phyloP scores from a whole-genome alignment of 2,113 vertebrate species.

The Ifrita kowaldi region DNA sequence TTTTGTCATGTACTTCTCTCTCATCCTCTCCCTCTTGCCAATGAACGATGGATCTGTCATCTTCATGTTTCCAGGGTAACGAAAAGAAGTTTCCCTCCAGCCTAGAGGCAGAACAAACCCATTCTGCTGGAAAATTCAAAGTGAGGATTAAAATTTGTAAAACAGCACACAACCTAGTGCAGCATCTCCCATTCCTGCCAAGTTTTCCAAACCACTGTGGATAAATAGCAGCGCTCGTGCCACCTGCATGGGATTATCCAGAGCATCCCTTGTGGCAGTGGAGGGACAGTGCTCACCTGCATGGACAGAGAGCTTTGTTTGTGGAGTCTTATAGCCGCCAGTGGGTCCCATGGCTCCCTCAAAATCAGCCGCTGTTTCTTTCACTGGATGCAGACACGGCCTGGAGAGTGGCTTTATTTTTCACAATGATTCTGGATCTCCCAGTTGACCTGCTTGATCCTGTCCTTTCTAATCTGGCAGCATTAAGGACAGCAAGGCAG shows the following conservation, averaged over 20 bases:
- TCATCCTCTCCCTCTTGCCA: neutral
- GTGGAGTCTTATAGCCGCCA: neutral
- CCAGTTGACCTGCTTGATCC: neutral
- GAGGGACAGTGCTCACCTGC: neutral
- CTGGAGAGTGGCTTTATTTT: neutral
- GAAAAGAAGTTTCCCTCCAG: constrained; percentile 31
- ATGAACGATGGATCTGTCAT: neutral
- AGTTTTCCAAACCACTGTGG: neutral
- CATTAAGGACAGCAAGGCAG: neutral
- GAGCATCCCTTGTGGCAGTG: neutral
- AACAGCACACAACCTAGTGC: constrained; percentile 4
- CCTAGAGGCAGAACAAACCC: constrained; percentile 40
- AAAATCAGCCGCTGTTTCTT: neutral
- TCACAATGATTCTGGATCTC: neutral
- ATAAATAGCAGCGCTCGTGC: neutral
- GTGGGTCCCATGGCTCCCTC: neutral
- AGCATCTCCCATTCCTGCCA: neutral
- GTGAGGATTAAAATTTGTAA: constrained; percentile 33
- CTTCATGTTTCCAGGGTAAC: constrained; percentile 59
- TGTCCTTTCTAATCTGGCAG: neutral
- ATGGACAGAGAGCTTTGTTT: neutral
- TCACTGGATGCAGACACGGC: neutral
- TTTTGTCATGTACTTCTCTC: neutral
- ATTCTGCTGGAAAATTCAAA: constrained; percentile 54
- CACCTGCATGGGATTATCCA: neutral